Conservation (phyloP, 2,113 vertebrate species). For the Felis chaus region DNA sequence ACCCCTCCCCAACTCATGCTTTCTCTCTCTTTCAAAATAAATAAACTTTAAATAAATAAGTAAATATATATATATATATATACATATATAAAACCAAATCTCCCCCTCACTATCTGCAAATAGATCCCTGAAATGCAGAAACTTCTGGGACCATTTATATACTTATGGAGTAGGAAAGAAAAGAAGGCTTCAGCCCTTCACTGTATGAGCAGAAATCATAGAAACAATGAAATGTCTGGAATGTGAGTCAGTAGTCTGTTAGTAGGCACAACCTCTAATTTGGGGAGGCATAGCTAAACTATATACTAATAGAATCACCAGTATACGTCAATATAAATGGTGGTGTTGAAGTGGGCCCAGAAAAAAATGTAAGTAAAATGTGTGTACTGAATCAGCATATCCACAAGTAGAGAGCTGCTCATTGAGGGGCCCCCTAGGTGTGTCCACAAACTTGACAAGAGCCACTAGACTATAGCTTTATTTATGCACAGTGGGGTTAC, state of each 20-base stretch:
- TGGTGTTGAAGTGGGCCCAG: background rate
- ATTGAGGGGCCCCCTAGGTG: background rate
- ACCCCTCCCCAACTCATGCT: too few species aligned
- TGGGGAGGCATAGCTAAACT: background rate
- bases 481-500: background rate
- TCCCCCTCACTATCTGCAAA: background rate
- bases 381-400: background rate
- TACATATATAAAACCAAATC: background rate
- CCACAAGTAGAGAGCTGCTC: background rate
- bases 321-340: background rate
- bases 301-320: background rate
- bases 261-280: background rate
- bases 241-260: background rate
- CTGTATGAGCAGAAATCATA: background rate
- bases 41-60: too few species aligned
- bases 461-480: background rate
- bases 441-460: background rate
- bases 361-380: background rate
- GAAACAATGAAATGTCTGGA: background rate
- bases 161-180: background rate
- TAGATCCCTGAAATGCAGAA: background rate
- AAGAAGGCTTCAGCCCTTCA: background rate
- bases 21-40: too few species aligned
- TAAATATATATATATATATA: background rate
- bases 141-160: background rate